Evolutionary conservation across 53 echinoderm and acorn worm species (phyloP).

Genomic region (Holothuria leucospilota): DNA sequence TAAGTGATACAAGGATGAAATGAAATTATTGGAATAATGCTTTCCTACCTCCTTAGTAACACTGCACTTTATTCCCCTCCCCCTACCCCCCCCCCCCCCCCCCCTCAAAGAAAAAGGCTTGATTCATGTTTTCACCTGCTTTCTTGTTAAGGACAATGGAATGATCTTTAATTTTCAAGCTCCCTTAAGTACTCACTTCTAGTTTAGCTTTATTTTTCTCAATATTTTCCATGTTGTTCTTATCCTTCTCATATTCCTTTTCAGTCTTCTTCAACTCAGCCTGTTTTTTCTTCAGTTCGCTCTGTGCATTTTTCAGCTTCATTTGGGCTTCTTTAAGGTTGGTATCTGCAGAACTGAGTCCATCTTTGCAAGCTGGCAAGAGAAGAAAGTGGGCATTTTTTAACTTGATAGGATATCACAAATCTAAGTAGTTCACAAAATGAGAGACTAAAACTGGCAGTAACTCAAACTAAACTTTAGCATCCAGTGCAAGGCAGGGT

Average conservation of each 20-base stretch:
- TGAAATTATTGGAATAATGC: too few relatives aligned
- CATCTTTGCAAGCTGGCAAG: constrained; percentile 79
- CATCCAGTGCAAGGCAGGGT: too few relatives aligned
- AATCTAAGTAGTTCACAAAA: too few relatives aligned
- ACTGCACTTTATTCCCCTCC: too few relatives aligned
- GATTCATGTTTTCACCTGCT: too few relatives aligned
- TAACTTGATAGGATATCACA: too few relatives aligned
- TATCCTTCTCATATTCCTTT: constrained; percentile 94
- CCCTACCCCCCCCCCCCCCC: too few relatives aligned
- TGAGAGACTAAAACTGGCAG: too few relatives aligned
- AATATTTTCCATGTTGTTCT: constrained; percentile 74
- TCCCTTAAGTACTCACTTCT: constrained; percentile 65
- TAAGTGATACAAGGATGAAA: too few relatives aligned
- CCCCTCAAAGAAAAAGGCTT: too few relatives aligned
- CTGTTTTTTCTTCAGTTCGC: constrained; percentile 92
- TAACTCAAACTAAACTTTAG: too few relatives aligned
- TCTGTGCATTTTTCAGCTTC: constrained; percentile 87
- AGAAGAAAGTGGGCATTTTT: neutral
- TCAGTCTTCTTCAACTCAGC: constrained; percentile 95
- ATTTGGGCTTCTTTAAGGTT: constrained; percentile 93
- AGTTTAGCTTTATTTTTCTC: constrained; percentile 83
- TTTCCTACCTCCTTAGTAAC: too few relatives aligned
- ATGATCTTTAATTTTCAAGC: neutral
- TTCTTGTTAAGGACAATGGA: neutral
- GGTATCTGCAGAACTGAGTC: constrained; percentile 86